phyloP scores from a whole-genome alignment of 2,797 vertebrate species.

The Decapterus maruadsi region DNA sequence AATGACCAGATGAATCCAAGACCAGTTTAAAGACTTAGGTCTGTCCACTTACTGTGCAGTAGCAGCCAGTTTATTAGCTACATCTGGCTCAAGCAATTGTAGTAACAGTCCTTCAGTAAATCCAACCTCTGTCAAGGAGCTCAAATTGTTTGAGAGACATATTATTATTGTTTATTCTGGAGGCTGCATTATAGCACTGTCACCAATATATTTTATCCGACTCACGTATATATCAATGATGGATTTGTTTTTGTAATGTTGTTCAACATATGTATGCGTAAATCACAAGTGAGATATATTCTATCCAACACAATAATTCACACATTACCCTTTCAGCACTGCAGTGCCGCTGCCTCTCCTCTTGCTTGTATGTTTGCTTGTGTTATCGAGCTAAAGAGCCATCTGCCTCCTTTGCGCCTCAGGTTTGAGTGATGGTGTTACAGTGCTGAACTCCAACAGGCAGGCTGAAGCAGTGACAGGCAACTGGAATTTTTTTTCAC shows the following conservation, averaged over 20 bases:
- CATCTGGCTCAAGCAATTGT: background rate
- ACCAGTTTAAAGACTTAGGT: background rate
- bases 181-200: background rate
- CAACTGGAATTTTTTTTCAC: background rate
- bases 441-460: constrained; percentile 9
- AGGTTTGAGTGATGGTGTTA: background rate
- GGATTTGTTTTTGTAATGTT: background rate
- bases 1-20: constrained; percentile 21
- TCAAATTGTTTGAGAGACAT: background rate
- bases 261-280: background rate
- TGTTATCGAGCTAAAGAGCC: constrained; percentile 1
- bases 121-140: too few relatives aligned
- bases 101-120: background rate
- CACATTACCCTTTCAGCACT: background rate
- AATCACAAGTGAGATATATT: too few relatives aligned
- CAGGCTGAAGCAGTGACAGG: constrained; percentile 1
- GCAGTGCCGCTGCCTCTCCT: background rate
- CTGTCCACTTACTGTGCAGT: background rate
- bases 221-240: background rate
- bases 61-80: background rate
- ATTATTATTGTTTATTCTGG: background rate
- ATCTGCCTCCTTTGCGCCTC: background rate
- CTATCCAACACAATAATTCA: background rate
- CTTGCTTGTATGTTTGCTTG: background rate
- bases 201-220: background rate